Conservation (phyloP, 2,888 invertebrate genomes). For the Ptilodon capucinus region DNA sequence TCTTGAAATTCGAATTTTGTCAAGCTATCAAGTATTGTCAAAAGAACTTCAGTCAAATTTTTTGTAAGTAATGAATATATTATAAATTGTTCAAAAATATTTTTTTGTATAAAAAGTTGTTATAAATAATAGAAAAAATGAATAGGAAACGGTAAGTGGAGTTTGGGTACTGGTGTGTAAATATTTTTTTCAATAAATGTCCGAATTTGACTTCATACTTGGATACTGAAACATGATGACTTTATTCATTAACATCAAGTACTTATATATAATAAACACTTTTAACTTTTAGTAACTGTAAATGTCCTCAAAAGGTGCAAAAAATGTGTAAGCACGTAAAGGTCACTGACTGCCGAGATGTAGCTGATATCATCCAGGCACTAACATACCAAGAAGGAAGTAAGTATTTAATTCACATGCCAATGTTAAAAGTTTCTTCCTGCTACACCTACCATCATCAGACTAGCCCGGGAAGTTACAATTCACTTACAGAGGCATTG, state of each 20-base stretch:
- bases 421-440: too few relatives aligned
- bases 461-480: too few relatives aligned
- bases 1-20: slow-evolving; percentile 22
- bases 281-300: slow-evolving; percentile 46
- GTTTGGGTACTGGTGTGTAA: too few relatives aligned
- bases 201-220: too few relatives aligned
- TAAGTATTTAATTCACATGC: too few relatives aligned
- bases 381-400: slow-evolving; percentile 53
- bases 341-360: slow-evolving; percentile 53
- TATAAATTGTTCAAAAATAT: slow-evolving; percentile 13
- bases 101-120: slow-evolving; percentile 16
- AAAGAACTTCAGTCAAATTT: slow-evolving; percentile 25
- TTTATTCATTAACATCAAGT: too few relatives aligned
- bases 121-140: slow-evolving; percentile 37
- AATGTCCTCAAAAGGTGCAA: slow-evolving; percentile 49
- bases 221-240: too few relatives aligned
- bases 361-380: slow-evolving; percentile 62
- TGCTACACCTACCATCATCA: too few relatives aligned
- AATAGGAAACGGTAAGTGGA: slow-evolving; percentile 45
- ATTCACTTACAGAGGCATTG: too few relatives aligned
- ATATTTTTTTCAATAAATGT: too few relatives aligned
- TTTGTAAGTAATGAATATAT: slow-evolving; percentile 14
- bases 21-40: slow-evolving; percentile 3
- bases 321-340: slow-evolving; percentile 41
- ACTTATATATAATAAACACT: background rate